phyloP scores from a whole-genome alignment of 2,888 invertebrate genomes.

The Mimumesa dahlbomi region DNA sequence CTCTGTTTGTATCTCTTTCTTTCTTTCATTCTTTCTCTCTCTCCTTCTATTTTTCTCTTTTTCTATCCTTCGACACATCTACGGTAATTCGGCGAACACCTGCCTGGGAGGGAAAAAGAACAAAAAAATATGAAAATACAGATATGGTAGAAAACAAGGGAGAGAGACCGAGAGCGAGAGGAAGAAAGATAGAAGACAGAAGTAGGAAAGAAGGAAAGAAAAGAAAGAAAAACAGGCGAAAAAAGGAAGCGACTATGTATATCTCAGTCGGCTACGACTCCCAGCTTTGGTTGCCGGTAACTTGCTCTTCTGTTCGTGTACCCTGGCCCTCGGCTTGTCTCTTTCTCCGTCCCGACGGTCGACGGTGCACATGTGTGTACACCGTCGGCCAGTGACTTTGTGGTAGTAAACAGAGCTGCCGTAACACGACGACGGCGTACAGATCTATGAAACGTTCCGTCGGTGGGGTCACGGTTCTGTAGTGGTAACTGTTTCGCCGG shows the following conservation, averaged over 20 bases:
- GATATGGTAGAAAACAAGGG: neutral
- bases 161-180: neutral
- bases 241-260: constrained; percentile 23
- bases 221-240: constrained; percentile 1
- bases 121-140: no score
- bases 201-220: constrained; percentile 17
- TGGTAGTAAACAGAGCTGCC: constrained; percentile 40
- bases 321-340: neutral
- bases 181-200: neutral
- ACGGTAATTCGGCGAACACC: constrained; percentile 53
- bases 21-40: constrained; percentile 29
- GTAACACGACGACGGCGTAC: constrained; percentile 34
- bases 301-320: constrained; percentile 5
- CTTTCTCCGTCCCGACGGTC: constrained; percentile 11
- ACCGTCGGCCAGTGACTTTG: constrained; percentile 28
- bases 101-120: constrained; percentile 18
- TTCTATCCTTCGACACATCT: constrained; percentile 35
- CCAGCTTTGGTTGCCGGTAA: constrained; percentile 6
- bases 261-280: constrained; percentile 36
- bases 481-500: neutral
- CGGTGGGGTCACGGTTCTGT: neutral
- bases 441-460: neutral
- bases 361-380: constrained; percentile 13
- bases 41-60: constrained; percentile 27
- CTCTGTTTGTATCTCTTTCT: constrained; percentile 18